Evolutionary conservation across 2,797 vertebrate genomes (phyloP).

Genomic region (Bradypodion ventrale): DNA sequence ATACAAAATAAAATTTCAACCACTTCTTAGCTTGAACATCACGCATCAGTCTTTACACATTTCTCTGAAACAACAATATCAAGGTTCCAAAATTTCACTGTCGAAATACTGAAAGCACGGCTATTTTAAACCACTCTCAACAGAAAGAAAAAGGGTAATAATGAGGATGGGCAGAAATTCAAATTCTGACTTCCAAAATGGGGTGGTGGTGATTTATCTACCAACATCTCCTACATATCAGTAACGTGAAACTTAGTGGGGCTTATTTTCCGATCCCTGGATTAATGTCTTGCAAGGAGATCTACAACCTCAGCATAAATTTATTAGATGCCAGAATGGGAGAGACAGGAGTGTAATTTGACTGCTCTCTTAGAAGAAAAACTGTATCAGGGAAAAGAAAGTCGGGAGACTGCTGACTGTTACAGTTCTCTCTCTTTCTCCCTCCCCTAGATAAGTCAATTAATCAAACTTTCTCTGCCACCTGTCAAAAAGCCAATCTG

Average conservation of each 20-base stretch:
- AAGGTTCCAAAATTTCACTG: constrained; percentile 38
- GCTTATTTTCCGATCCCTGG: background rate
- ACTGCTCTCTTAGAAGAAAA: constrained; percentile 48
- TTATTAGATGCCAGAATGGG: constrained; percentile 38
- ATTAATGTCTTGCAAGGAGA: constrained; percentile 5
- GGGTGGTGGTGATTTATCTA: too few relatives aligned
- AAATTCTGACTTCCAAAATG: background rate
- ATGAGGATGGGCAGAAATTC: constrained; percentile 21
- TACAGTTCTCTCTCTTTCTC: constrained; percentile 52
- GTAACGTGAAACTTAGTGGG: constrained; percentile 25
- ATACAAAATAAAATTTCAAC: background rate
- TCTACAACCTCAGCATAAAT: constrained; percentile 51
- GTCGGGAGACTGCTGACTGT: constrained; percentile 53
- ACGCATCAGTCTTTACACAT: background rate
- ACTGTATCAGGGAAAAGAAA: constrained; percentile 47
- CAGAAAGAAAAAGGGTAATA: background rate
- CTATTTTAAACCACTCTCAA: constrained; percentile 21
- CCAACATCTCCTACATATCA: background rate
- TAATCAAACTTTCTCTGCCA: constrained; percentile 66
- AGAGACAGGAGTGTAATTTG: constrained; percentile 22
- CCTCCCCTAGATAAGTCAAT: constrained; percentile 65
- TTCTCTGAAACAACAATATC: constrained; percentile 1
- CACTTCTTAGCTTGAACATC: constrained; percentile 24
- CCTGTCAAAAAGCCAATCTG: constrained; percentile 51
- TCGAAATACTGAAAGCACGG: constrained; percentile 34